Evolutionary conservation across 1,140 invertebrate species (phyloP), one percentile per base, ranked within the genome.

Genomic region (Saccostrea echinata): DNA sequence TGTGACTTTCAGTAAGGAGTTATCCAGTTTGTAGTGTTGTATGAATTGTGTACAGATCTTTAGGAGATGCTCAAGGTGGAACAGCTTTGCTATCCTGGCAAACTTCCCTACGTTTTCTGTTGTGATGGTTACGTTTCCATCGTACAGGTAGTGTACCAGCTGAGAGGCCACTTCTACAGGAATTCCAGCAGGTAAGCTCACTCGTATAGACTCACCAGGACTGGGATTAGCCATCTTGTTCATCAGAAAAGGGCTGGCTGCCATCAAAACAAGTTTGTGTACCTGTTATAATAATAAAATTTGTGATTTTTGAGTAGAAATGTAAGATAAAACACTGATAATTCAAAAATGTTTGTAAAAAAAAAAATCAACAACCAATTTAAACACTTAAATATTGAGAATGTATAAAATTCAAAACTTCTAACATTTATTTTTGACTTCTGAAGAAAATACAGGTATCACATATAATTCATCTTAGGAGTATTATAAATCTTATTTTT

Each of bases 201-300:
- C 86, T 61, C 80, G 64, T 24, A 86, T 86, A 21, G 88, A 82
- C 43, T 89, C 86, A 61, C 83, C 55, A 27, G 43, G 81, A 57
- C 68, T 84, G 13, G 57, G 85, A 33, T 85, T 89, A 51, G 64
- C 87, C 84, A 83, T 88, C 88, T 85, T 91, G 27, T 88, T 88
- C 88, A 91, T 87, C 30, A 92, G 85, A 53, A 91, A 92, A 8
- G 92, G 92, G 82, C 91, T 91, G 33, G 90, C 90, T 24, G 92
- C 91, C 55, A 92, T 68, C 68, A 93, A 64, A 1, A 93, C 91
- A 24, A 93, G 86, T 86, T 90, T 91, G 85, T 93, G 92, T 3
- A 91, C 89, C 92, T 93, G 86, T 24, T 43, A 43, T 43, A 6
- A 43, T 43, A 6, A 43, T 9, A 43, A 43, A 6, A 43, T 43